Evolutionary conservation across 1,140 invertebrate species (phyloP).

Genomic region (Thaumatotibia leucotreta): DNA sequence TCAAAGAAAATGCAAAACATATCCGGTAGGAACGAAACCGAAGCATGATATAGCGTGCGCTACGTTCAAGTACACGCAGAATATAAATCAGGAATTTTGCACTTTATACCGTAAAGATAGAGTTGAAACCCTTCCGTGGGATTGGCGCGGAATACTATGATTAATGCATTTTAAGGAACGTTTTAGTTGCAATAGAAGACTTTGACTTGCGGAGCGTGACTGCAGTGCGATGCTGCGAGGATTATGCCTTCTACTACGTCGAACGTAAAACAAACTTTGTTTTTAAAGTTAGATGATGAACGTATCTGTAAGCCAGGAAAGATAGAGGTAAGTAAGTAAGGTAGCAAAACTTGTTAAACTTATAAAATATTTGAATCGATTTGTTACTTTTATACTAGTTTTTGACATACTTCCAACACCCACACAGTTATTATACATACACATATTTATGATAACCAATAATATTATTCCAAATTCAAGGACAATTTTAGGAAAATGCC

Average conservation of each 20-base stretch:
- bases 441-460: no score
- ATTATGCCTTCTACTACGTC: conserved; percentile 13
- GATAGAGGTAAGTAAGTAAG: no score
- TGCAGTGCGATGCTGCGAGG: conserved; percentile 24
- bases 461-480: no score
- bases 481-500: background rate
- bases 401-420: no score
- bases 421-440: no score
- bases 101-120: conserved; percentile 30
- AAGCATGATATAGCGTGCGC: conserved; percentile 30
- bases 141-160: conserved; percentile 36
- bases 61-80: conserved; percentile 28
- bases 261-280: conserved; percentile 4
- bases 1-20: conserved; percentile 40
- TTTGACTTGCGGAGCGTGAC: conserved; percentile 42
- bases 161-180: conserved; percentile 56
- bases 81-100: conserved; percentile 24
- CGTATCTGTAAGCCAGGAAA: background rate
- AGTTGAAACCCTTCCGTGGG: conserved; percentile 25
- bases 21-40: conserved; percentile 22
- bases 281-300: conserved; percentile 1
- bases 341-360: no score
- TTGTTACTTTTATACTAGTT: no score
- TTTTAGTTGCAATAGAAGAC: conserved; percentile 50
- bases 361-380: no score